These are phyloP conservation scores for Suillia variegata DNA, from an alignment of 2,888 invertebrate species.

Conservation along the genomic window DNA sequence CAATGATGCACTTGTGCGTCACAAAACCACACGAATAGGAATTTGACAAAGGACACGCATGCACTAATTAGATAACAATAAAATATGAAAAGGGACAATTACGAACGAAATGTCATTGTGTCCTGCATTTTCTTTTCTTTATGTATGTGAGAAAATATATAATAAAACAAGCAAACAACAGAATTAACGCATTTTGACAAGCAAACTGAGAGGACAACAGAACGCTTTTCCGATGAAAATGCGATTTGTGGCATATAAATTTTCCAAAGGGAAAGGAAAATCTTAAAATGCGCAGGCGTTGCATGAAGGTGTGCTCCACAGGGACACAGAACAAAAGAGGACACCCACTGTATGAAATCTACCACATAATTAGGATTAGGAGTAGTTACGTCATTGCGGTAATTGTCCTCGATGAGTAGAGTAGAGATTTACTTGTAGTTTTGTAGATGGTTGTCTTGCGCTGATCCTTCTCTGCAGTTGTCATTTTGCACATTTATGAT, in stretches of 20 bases:
- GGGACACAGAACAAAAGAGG: background rate
- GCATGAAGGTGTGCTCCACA: constrained; percentile 17
- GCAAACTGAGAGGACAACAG: constrained; percentile 19
- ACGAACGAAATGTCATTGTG: constrained; percentile 26
- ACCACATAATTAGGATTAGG: constrained; percentile 34
- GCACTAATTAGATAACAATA: constrained; percentile 33
- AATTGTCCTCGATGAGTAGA: background rate
- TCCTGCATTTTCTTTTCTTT: constrained; percentile 8
- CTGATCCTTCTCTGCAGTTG: no score
- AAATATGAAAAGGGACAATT: constrained; percentile 29
- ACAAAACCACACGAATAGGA: constrained; percentile 10
- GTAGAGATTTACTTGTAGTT: background rate
- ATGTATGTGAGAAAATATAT: background rate
- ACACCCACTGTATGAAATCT: constrained; percentile 30
- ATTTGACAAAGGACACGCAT: constrained; percentile 14
- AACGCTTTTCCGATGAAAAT: constrained; percentile 18
- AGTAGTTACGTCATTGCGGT: constrained; percentile 18
- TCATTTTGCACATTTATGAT: constrained; percentile 3
- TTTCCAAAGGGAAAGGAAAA: no score
- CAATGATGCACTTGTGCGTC: constrained; percentile 19
- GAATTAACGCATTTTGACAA: constrained; percentile 34
- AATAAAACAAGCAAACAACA: constrained; percentile 23
- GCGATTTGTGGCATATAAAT: no score
- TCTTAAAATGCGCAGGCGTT: no score
- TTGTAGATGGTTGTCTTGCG: no score